Conservation (phyloP, 37 sponge, comb jelly and placozoan species). For the Sycon ciliatum region DNA sequence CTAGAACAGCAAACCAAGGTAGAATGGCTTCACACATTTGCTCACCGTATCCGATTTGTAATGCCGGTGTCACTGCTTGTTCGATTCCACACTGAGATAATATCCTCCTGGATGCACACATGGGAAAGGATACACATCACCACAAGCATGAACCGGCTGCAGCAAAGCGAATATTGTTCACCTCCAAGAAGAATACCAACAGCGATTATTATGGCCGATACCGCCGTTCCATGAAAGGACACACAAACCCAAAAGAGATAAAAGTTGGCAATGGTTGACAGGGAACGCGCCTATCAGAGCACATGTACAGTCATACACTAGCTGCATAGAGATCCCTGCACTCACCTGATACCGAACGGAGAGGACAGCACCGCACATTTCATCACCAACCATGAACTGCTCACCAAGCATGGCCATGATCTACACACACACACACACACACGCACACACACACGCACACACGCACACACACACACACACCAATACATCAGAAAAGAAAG, state of each 20-base stretch:
- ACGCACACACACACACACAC: background rate
- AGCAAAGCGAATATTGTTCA: too few species aligned
- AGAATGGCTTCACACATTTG: too few species aligned
- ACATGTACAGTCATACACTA: too few species aligned
- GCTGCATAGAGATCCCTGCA: too few species aligned
- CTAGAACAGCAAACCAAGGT: too few species aligned
- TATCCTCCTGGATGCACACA: conserved; percentile 49
- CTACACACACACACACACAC: conserved; percentile 18
- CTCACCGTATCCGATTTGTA: conserved; percentile 64
- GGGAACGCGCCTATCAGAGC: too few species aligned
- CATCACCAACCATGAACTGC: conserved; percentile 94
- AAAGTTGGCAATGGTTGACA: too few species aligned
- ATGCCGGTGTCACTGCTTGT: conserved; percentile 57
- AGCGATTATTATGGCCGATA: background rate
- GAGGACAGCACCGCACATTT: conserved; percentile 89
- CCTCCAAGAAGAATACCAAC: too few species aligned
- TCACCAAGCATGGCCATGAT: conserved; percentile 79
- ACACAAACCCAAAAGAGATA: too few species aligned
- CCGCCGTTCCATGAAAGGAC: background rate
- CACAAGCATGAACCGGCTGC: too few species aligned
- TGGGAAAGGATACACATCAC: too few species aligned
- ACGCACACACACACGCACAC: background rate
- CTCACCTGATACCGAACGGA: conserved; percentile 45
- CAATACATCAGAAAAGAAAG: background rate
- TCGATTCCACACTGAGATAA: conserved; percentile 85